These are phyloP conservation scores for Brienomyrus longianalis DNA, from an alignment of 2,113 vertebrate genomes.

Conservation along the genomic window DNA sequence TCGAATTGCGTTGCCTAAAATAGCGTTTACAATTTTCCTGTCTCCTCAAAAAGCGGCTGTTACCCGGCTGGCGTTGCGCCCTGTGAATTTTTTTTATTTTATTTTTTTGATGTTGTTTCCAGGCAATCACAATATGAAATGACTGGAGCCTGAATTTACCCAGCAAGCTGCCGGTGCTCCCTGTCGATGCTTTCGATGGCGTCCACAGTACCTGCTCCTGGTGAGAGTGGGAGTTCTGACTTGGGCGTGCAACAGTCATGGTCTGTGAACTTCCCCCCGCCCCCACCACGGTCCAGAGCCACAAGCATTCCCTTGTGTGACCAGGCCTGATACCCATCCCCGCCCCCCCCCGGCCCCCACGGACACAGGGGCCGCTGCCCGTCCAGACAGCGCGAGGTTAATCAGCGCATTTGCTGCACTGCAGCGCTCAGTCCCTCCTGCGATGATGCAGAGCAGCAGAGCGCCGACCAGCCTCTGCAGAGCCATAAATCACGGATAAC, in stretches of 20 bases:
- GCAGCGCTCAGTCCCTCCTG: slow-evolving; percentile 51
- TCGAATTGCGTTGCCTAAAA: slow-evolving; percentile 58
- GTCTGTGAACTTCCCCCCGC: neutral
- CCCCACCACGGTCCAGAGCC: neutral
- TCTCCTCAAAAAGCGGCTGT: slow-evolving; percentile 49
- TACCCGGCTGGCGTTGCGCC: slow-evolving; percentile 43
- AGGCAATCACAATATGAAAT: slow-evolving; percentile 34
- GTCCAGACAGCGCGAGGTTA: slow-evolving; percentile 53
- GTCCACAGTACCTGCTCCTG: neutral
- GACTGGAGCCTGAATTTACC: slow-evolving; percentile 39
- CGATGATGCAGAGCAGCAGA: slow-evolving; percentile 64
- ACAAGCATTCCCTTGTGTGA: neutral
- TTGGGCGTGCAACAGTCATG: neutral
- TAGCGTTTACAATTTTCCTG: slow-evolving; percentile 51
- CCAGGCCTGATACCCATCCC: neutral
- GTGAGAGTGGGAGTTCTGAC: slow-evolving; percentile 1
- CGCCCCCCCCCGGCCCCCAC: neutral
- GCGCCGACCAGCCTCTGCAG: slow-evolving; percentile 58
- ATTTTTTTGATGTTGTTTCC: neutral
- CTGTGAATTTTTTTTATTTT: slow-evolving; percentile 13
- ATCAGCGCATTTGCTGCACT: slow-evolving; percentile 67
- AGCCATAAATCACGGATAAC: slow-evolving; percentile 62
- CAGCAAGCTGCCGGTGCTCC: slow-evolving; percentile 10
- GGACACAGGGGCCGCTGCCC: slow-evolving; percentile 25
- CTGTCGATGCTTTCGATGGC: neutral